These are phyloP conservation scores for Taenioides sp. DNA, from an alignment of 2,797 vertebrate genomes.

Conservation along the genomic window DNA sequence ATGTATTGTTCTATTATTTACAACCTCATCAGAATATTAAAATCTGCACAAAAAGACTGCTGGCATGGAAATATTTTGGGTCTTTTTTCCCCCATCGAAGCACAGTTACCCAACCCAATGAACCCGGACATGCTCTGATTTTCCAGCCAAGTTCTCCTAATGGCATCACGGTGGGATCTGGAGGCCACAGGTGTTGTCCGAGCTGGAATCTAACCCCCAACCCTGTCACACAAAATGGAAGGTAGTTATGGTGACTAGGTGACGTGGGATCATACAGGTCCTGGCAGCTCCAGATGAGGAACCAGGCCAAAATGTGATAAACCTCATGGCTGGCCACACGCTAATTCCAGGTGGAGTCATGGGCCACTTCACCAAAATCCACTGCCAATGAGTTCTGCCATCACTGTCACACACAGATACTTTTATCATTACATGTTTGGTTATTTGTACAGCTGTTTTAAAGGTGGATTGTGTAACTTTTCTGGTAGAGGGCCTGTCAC, in stretches of 20 bases:
- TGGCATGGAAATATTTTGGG: neutral
- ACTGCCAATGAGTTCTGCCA: neutral
- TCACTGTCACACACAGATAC: neutral
- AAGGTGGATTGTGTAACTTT: too few species aligned
- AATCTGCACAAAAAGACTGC: neutral
- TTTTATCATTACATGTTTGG: neutral
- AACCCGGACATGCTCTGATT: constrained; percentile 19
- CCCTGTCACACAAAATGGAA: constrained; percentile 33
- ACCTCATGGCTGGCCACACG: constrained; percentile 9
- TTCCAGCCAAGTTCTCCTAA: constrained; percentile 45
- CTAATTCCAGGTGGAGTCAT: constrained; percentile 28
- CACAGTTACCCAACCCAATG: constrained; percentile 32
- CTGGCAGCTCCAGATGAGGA: constrained; percentile 35
- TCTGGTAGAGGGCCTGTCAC: too few species aligned
- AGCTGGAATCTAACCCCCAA: constrained; percentile 34
- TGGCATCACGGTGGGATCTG: constrained; percentile 29
- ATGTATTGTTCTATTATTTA: neutral
- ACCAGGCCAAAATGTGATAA: constrained; percentile 27
- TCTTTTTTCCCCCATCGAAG: neutral
- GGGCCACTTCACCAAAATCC: constrained; percentile 24
- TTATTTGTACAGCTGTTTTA: neutral
- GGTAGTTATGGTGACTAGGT: constrained; percentile 28
- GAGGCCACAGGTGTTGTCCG: constrained; percentile 54
- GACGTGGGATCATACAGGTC: constrained; percentile 27
- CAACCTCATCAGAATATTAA: neutral